A percentile compares a stretch with the other conserved stretches of the same genome.
Evolutionary conservation across 2,888 invertebrate genomes (phyloP).

Genomic region (Acanthococcus lagerstroemiae): DNA sequence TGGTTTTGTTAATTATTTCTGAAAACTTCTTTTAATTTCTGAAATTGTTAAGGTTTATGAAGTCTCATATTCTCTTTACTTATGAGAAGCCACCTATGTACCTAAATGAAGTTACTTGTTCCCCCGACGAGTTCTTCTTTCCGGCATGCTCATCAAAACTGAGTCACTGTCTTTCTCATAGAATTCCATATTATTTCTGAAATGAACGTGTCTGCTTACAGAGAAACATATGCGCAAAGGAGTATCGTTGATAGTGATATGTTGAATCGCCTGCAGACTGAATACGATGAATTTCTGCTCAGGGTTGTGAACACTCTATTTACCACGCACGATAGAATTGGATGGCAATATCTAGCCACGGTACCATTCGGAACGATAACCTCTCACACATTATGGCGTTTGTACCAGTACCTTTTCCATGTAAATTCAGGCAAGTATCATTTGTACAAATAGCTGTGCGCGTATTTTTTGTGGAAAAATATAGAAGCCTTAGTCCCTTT

Average conservation of each 20-base stretch:
- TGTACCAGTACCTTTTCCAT: conserved; percentile 31
- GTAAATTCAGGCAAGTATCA: conserved; percentile 32
- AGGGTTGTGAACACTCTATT: conserved; percentile 59
- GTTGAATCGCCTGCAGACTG: conserved; percentile 53
- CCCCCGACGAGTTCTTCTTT: too few relatives aligned
- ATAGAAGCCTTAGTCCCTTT: too few relatives aligned
- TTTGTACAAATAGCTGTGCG: too few relatives aligned
- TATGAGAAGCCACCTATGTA: too few relatives aligned
- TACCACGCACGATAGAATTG: conserved; percentile 58
- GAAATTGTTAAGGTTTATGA: too few relatives aligned
- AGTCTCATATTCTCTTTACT: too few relatives aligned
- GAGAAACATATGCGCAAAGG: conserved; percentile 16
- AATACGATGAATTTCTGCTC: conserved; percentile 63
- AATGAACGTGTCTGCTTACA: too few relatives aligned
- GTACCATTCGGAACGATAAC: conserved; percentile 57
- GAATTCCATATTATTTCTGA: not conserved
- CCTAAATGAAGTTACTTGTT: too few relatives aligned
- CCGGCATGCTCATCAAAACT: too few relatives aligned
- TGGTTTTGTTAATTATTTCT: not conserved
- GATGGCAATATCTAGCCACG: conserved; percentile 72
- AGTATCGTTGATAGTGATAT: conserved; percentile 37
- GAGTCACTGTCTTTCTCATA: conserved; percentile 13
- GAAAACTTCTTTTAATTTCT: too few relatives aligned
- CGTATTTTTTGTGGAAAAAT: too few relatives aligned
- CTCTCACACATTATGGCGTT: conserved; percentile 16